Base-by-base conservation (phyloP, 2,888 invertebrate species). In the Drymonia ruficornis region DNA sequence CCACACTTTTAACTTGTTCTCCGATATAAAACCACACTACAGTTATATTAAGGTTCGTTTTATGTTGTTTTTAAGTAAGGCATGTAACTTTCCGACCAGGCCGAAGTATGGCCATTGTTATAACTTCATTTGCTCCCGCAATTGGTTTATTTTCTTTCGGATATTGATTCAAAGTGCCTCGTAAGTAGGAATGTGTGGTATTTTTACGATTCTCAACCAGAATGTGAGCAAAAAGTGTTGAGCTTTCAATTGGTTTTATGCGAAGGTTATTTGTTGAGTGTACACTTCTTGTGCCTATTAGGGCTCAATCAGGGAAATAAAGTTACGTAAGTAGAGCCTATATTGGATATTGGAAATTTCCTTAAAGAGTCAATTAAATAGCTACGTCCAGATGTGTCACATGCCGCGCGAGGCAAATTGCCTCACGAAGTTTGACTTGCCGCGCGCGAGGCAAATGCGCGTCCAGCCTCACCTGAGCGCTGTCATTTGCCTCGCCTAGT, bases 131-230 rank as follows among this genome's bases (percentile, higher is more conserved):
- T 91, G 90, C 86, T 87, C 66, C 61, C 65, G 63, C 65, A 7
- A 69, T 74, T 74, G 64, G 70, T 77, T 80, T 83, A 69, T 80
- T 86, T 81, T 76, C 84, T 81, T 89, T 85, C 62, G 82, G 83
- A 85, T 89, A 90, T 90, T 90, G 90, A 89, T 87, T 89, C 87
- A 81, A 86, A 85, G 80, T 86, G 84, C 81, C 81, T 84, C 75
- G 86, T 88, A 89, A 85, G 87, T 82, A 80, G 78, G 84, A 84
- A 91, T 87, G 85, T 73, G 62, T 67, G 72, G 88, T 83, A 90
- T 90, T 86, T 89, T 88, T 90, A 91, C 89, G 89, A 91, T 85
- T 84, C 77, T 69, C 76, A 80, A 84, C 74, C 71, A 72, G 71
- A 68, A 71, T 61, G 63, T 60, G 59, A 70, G 58, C 53, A 78